Base-by-base conservation (phyloP, 30 jellyfish, hydroid and myxozoan species). In the Catostylus mosaicus region DNA sequence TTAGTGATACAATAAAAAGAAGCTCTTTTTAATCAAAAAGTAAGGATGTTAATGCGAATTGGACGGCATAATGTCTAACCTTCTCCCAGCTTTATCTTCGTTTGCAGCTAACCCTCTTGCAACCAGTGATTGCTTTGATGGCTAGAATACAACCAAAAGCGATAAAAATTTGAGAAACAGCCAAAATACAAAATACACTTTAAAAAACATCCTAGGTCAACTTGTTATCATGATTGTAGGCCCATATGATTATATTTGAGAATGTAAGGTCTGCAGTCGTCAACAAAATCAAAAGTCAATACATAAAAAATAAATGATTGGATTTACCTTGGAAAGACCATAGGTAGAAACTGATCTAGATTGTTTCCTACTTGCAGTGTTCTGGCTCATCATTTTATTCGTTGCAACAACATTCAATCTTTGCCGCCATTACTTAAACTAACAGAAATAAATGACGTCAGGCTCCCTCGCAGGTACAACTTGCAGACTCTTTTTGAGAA, bases 21-120 rank as follows among this genome's bases (percentile, higher is more conserved):
- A n/a, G n/a, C n/a, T n/a, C n/a, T n/a, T n/a, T n/a, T n/a, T n/a
- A n/a, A n/a, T n/a, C n/a, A n/a, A n/a, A n/a, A n/a, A n/a, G n/a
- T n/a, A n/a, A n/a, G n/a, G n/a, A n/a, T n/a, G n/a, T n/a, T n/a
- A n/a, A n/a, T n/a, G n/a, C n/a, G n/a, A n/a, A n/a, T n/a, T n/a
- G n/a, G n/a, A n/a, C n/a, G n/a, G n/a, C n/a, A n/a, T n/a, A n/a
- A 46, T 20, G 14, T 4, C 68, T 24, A 3, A 67, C 91, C 83
- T 81, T 47, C 29, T 34, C 37, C 45, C 24, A 1, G 92, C 92
- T n/a, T 34, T 29, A 14, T 68, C 76, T 59, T 82, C 92, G 38
- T 70, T 70, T 22, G 67, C 85, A 26, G 92, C 92, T 45, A 82
- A 29, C 12, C 92, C 92, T 35, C 92, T 69, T 36, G 92, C 85